These are phyloP conservation scores for Sesia apiformis DNA, from an alignment of 2,888 invertebrate species.

Conservation along the genomic window DNA sequence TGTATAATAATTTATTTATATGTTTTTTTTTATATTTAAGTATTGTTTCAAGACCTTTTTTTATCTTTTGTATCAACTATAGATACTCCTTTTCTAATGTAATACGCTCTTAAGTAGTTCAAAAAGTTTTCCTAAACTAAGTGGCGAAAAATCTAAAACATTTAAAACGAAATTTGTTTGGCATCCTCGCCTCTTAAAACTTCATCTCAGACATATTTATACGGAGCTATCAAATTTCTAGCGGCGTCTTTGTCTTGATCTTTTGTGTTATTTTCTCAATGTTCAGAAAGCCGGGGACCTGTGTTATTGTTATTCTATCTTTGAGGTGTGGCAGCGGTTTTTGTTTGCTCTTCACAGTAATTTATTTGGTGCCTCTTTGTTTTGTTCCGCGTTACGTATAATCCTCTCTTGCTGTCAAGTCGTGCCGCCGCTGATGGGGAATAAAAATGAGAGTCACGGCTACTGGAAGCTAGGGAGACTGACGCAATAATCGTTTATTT, in stretches of 20 bases:
- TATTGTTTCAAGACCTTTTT: no score
- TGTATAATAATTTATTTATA: no score
- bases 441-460: constrained; percentile 14
- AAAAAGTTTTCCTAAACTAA: no score
- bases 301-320: constrained; percentile 60
- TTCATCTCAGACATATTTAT: constrained; percentile 26
- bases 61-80: no score
- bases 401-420: constrained; percentile 17
- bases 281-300: constrained; percentile 29
- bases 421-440: constrained; percentile 11
- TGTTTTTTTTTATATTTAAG: no score
- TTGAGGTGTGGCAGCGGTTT: constrained; percentile 47
- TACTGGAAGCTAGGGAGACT: constrained; percentile 14
- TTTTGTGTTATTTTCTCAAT: constrained; percentile 44
- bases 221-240: constrained; percentile 37
- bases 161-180: no score
- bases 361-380: constrained; percentile 47
- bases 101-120: no score
- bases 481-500: background rate
- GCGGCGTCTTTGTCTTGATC: constrained; percentile 23
- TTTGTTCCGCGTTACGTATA: constrained; percentile 31
- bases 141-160: no score
- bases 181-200: constrained; percentile 17
- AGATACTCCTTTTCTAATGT: no score
- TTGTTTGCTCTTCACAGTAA: constrained; percentile 41